Evolutionary conservation across 2,797 vertebrate species (phyloP).

Genomic region (Coccyzus lansbergi): DNA sequence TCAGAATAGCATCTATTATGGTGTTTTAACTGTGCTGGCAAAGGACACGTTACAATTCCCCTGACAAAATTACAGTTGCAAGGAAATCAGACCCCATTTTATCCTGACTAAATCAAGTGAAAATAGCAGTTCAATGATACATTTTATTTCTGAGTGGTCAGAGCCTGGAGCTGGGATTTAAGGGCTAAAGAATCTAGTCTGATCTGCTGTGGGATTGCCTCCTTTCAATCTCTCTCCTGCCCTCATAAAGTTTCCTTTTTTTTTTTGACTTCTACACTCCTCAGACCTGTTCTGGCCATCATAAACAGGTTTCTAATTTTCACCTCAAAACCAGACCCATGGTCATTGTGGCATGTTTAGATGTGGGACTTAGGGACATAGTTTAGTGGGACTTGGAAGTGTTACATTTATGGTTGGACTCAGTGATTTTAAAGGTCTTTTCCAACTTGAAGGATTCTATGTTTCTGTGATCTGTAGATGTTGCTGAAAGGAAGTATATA

Average conservation of each 20-base stretch:
- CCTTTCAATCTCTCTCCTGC: background rate
- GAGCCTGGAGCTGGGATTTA: background rate
- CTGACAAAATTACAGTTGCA: background rate
- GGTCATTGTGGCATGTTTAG: background rate
- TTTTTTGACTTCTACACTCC: background rate
- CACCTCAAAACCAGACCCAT: background rate
- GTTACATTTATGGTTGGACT: background rate
- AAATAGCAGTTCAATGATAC: background rate
- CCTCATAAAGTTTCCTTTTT: background rate
- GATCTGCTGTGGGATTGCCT: background rate
- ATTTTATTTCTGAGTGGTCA: background rate
- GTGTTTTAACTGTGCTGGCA: slow-evolving; percentile 19
- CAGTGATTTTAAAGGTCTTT: background rate
- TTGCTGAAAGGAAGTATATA: background rate
- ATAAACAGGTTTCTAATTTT: background rate
- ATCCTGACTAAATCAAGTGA: background rate
- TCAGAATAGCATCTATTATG: slow-evolving; percentile 7
- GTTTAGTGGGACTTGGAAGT: background rate
- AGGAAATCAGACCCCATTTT: background rate
- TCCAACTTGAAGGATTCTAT: background rate
- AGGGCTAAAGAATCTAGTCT: background rate
- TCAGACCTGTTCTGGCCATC: background rate
- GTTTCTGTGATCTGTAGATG: background rate
- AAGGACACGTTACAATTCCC: background rate
- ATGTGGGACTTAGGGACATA: background rate